Conservation (phyloP, 1,140 invertebrate genomes). For the Monochamus saltuarius region DNA sequence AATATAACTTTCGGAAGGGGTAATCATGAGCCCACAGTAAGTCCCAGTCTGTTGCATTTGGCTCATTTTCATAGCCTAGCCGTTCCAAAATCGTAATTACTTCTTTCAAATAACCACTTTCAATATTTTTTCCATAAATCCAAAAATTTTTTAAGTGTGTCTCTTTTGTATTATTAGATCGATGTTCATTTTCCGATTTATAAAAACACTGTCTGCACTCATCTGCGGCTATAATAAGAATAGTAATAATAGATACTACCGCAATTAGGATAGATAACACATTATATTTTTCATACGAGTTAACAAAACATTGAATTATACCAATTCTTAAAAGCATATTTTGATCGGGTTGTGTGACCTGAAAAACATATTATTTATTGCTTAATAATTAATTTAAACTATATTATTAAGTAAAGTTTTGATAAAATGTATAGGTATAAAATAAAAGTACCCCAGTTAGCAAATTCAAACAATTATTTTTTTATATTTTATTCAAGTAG, state of each 20-base stretch:
- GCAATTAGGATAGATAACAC: slow-evolving; percentile 29
- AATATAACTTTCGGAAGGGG: slow-evolving; percentile 71
- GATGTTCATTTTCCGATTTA: slow-evolving; percentile 14
- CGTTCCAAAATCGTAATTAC: slow-evolving; percentile 72
- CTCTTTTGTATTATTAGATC: not conserved
- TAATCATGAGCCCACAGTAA: slow-evolving; percentile 93
- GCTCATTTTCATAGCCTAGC: slow-evolving; percentile 68
- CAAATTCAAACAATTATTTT: no score
- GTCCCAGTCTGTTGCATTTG: slow-evolving; percentile 72
- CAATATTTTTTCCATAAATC: slow-evolving; percentile 57
- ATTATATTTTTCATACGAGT: slow-evolving; percentile 17
- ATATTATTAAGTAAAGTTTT: no score
- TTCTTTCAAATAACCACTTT: slow-evolving; percentile 73
- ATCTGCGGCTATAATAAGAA: slow-evolving; percentile 38
- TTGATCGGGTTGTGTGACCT: no score
- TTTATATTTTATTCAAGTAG: no score
- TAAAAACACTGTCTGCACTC: slow-evolving; percentile 38
- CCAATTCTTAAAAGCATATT: no score
- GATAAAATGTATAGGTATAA: no score
- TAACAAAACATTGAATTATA: not conserved
- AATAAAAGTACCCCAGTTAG: no score
- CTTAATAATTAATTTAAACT: no score
- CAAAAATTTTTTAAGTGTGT: slow-evolving; percentile 49
- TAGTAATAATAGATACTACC: slow-evolving; percentile 31
- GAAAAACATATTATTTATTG: no score